A percentile compares a stretch with the other conserved stretches of the same genome.
phyloP scores from a whole-genome alignment of 2,888 invertebrate genomes.

The Oligia latruncula region DNA sequence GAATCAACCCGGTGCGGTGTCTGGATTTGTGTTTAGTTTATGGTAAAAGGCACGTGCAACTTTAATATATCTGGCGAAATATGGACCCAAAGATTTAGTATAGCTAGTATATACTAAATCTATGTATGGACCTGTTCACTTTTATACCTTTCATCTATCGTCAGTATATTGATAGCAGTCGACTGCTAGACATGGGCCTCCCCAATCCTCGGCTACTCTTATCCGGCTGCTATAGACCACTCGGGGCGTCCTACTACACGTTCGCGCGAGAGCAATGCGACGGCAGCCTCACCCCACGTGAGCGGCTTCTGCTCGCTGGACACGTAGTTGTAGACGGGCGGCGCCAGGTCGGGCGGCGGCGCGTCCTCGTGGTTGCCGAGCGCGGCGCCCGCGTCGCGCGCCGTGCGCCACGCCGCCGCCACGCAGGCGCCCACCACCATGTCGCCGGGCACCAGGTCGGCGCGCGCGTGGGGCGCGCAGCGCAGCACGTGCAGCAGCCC shows the following conservation, averaged over 20 bases:
- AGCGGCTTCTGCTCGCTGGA: constrained; percentile 78
- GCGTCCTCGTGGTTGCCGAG: constrained; percentile 81
- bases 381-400: constrained; percentile 77
- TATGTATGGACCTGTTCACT: not conserved
- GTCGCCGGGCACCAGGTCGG: constrained; percentile 95
- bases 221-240: not conserved
- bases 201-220: no score
- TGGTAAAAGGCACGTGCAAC: not conserved
- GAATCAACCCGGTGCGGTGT: not conserved
- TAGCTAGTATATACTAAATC: not conserved
- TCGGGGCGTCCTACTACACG: not conserved
- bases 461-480: constrained; percentile 81
- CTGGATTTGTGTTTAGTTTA: not conserved
- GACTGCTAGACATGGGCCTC: not conserved
- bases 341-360: constrained; percentile 78
- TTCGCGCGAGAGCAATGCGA: not conserved
- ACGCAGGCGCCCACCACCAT: constrained; percentile 93
- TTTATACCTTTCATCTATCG: not conserved
- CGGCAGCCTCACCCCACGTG: constrained; percentile 8
- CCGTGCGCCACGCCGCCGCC: constrained; percentile 91
- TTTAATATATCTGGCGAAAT: not conserved
- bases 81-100: not conserved
- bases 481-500: constrained; percentile 92
- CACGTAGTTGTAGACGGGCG: constrained; percentile 95
- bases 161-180: not conserved